Base-by-base conservation (phyloP, 2,113 vertebrate genomes). In the Trinectes maculatus region DNA sequence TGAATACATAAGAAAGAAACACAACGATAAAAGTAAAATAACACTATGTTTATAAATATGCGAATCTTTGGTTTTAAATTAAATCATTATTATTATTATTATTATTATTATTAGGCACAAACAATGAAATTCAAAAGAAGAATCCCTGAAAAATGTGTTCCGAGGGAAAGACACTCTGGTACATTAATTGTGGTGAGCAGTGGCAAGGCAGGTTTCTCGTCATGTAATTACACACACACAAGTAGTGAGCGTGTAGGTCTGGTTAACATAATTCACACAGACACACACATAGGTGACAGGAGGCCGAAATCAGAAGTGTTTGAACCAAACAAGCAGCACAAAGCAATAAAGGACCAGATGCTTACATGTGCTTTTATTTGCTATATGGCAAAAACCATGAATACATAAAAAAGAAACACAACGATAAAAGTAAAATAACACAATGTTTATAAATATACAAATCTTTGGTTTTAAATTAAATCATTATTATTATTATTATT, bases 111-210 rank as follows among this genome's bases (percentile, higher is more conserved):
- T n/a, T n/a, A n/a, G 34, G 69, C 24, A 56, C 58, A 47, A 68
- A 58, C 63, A 39, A 33, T 66, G 29, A 56, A 73, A 87, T 86
- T 79, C 84, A 79, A 84, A 43, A 57, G 78, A 77, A 85, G 79
- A 80, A 87, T 85, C 77, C 83, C 83, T 74, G 78, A 79, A 57
- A 65, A 85, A 64, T 59, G 74, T 75, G 72, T 43, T 37, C 42
- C 54, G 56, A 37, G 18, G 53, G 66, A 53, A 5, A 51, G 54
- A 71, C 19, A 11, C 29, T 19, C 24, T n/a, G 59, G 36, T 24
- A 44, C 49, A 48, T 63, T 74, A 82, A 79, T 71, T 74, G 42
- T 33, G 44, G 49, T 60, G 40, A 66, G 70, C 29, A 62, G 65
- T 26, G 53, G 33, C 39, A 37, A 60, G 55, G 43, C 71, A 64